Evolutionary conservation across 1,140 invertebrate species (phyloP).

Genomic region (Bombus balteatus): DNA sequence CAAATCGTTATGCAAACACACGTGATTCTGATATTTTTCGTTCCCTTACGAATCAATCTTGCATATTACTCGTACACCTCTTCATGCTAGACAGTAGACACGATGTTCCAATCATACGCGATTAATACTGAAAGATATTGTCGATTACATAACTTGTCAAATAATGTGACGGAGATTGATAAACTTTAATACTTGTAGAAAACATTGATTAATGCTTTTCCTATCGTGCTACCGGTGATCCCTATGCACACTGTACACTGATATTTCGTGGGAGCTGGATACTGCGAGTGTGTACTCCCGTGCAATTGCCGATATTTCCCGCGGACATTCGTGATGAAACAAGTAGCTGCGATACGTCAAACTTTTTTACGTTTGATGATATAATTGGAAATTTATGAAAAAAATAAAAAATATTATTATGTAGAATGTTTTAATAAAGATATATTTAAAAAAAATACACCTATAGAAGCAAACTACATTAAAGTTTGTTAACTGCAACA

Average conservation of each 20-base stretch:
- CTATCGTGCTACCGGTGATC: slow-evolving; percentile 48
- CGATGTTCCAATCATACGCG: neutral
- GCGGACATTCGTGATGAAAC: neutral
- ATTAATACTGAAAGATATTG: neutral
- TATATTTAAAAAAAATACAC: neutral
- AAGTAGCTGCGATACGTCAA: neutral
- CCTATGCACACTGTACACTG: slow-evolving; percentile 55
- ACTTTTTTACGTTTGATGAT: too few species aligned
- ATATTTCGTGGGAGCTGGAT: slow-evolving; percentile 49
- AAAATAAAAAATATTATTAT: too few species aligned
- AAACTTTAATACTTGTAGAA: slow-evolving; percentile 18
- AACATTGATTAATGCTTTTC: slow-evolving; percentile 1
- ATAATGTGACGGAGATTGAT: slow-evolving; percentile 33
- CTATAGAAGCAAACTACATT: neutral
- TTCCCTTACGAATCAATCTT: slow-evolving; percentile 48
- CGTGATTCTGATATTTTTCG: slow-evolving; percentile 63
- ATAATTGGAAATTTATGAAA: neutral
- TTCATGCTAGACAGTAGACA: neutral
- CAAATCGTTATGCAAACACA: slow-evolving; percentile 69
- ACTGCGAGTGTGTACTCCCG: neutral
- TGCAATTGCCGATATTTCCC: slow-evolving; percentile 4
- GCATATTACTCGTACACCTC: neutral
- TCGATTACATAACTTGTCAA: neutral
- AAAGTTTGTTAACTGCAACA: neutral
- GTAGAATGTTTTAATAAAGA: too few species aligned